phyloP scores from a whole-genome alignment of 2,888 invertebrate genomes.

The Subacronicta megacephala region DNA sequence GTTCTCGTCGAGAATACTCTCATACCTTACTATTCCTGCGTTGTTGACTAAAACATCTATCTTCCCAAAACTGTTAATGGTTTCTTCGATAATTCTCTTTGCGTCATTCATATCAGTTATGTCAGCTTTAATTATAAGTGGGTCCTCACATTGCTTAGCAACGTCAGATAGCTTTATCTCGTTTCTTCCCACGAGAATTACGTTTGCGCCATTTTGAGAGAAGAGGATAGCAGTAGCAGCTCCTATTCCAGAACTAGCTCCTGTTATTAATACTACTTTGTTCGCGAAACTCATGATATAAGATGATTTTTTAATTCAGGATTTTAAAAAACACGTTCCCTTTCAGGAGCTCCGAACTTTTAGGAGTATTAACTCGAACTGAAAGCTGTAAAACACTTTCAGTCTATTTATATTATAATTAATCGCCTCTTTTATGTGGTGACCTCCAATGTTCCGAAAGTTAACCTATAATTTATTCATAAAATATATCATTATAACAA shows the following conservation, averaged over 20 bases:
- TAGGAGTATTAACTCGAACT: slow-evolving; percentile 5
- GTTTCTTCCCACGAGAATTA: slow-evolving; percentile 92
- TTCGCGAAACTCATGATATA: slow-evolving; percentile 65
- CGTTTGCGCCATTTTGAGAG: slow-evolving; percentile 89
- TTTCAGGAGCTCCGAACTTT: not conserved
- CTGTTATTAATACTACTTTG: slow-evolving; percentile 89
- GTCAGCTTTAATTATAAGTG: slow-evolving; percentile 59
- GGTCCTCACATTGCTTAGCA: slow-evolving; percentile 66
- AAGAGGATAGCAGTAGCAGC: slow-evolving; percentile 91
- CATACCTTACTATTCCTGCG: slow-evolving; percentile 57
- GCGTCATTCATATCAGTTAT: slow-evolving; percentile 60
- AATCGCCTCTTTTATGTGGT: slow-evolving; percentile 1
- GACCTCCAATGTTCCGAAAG: slow-evolving; percentile 8
- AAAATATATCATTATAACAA: slow-evolving; percentile 17
- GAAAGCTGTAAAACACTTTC: not conserved
- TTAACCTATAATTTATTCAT: slow-evolving; percentile 12
- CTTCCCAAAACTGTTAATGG: slow-evolving; percentile 56
- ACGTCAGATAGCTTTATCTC: slow-evolving; percentile 90
- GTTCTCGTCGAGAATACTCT: slow-evolving; percentile 45
- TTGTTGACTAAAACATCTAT: slow-evolving; percentile 65
- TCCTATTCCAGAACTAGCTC: slow-evolving; percentile 92
- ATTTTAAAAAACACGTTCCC: too few relatives aligned
- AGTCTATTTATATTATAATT: slow-evolving; percentile 19
- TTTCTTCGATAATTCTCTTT: slow-evolving; percentile 57
- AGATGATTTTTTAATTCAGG: too few relatives aligned